Conservation (phyloP, 2,113 vertebrate genomes). For the Capreolus pygargus region DNA sequence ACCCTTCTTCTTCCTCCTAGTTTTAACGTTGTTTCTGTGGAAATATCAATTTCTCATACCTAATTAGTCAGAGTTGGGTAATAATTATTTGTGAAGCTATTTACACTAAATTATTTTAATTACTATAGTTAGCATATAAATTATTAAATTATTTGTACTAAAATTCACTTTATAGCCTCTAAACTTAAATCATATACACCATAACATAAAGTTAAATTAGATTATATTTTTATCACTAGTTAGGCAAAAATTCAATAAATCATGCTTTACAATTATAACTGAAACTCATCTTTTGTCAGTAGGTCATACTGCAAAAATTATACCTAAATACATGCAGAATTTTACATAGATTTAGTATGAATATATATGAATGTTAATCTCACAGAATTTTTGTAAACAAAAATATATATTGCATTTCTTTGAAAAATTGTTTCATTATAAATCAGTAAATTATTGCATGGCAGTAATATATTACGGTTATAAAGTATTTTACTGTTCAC, state of each 20-base stretch:
- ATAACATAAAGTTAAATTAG: neutral
- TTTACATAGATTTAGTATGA: neutral
- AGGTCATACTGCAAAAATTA: neutral
- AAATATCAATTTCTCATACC: neutral
- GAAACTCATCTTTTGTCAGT: neutral
- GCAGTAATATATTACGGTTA: neutral
- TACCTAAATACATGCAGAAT: neutral
- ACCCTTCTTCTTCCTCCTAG: neutral
- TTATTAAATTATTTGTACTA: neutral
- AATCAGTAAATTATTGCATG: neutral
- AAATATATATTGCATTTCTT: neutral
- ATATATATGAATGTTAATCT: neutral
- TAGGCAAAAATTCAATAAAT: neutral
- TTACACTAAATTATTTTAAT: neutral
- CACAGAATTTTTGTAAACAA: neutral
- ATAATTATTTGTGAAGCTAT: neutral
- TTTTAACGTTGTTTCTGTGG: neutral
- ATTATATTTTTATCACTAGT: constrained; percentile 1
- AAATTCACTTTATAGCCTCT: neutral
- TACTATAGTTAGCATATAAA: neutral
- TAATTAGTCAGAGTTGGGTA: neutral
- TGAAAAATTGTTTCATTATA: neutral
- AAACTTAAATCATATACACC: neutral
- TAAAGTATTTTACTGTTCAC: neutral
- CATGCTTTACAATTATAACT: neutral